Percentiles rank a stretch among this genome's conserved stretches.
Evolutionary conservation across 53 echinoderm and acorn worm species (phyloP).

Genomic region (Mesocentrotus franciscanus): DNA sequence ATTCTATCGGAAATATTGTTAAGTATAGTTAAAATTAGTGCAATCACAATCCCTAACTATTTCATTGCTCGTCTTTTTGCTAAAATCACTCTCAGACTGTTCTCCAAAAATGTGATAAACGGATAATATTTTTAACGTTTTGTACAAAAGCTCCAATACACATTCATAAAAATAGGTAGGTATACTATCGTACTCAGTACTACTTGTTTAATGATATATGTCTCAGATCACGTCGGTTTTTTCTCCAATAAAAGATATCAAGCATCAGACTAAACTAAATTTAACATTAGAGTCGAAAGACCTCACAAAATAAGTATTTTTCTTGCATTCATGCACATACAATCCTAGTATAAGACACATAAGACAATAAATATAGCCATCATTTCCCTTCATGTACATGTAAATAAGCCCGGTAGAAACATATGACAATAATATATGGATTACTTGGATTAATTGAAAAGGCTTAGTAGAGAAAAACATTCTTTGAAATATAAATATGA

Average conservation of each 20-base stretch:
- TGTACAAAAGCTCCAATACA: no score
- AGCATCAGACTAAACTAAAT: no score
- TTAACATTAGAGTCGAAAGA: no score
- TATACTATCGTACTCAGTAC: no score
- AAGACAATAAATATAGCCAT: neutral
- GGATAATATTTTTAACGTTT: no score
- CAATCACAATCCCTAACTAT: neutral
- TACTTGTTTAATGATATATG: no score
- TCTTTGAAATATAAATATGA: slow-evolving; percentile 24
- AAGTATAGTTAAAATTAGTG: neutral
- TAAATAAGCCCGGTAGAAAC: neutral
- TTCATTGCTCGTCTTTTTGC: neutral
- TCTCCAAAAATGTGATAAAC: no score
- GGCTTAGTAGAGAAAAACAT: neutral
- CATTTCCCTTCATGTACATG: neutral
- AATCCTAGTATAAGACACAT: neutral
- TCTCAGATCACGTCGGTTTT: no score
- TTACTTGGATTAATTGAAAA: neutral
- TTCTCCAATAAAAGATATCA: no score
- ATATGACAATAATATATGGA: neutral
- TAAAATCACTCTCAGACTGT: no score
- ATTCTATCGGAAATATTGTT: neutral
- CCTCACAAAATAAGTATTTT: neutral
- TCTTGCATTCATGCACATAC: neutral
- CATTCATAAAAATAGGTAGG: no score